Evolutionary conservation across 1,140 invertebrate species (phyloP), one percentile per base, ranked within the genome.

Genomic region (Solenopsis invicta): DNA sequence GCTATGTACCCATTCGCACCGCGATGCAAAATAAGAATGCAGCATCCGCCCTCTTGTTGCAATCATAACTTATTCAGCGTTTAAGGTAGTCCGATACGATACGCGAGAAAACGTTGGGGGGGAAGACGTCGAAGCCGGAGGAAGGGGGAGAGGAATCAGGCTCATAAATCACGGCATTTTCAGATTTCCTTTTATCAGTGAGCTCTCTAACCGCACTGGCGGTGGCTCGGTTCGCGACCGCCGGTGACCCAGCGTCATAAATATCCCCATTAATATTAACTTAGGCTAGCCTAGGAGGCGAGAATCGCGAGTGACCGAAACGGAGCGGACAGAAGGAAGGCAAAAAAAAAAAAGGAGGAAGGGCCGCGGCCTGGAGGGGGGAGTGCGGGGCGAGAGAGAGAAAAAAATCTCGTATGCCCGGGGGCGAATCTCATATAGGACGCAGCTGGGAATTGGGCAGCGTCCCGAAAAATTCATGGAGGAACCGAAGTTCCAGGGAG

Each of bases 181-280:
- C 93, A 93, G 94, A 95, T 94, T 94, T 94, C 92, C 91, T 94
- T 94, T 95, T 94, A 95, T 95, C 94, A 93, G 92, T 75, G 86
- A 8, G 84, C 87, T 93, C 92, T 93, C 89, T 93, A 90, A 88
- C 85, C 85, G 78, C 75, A 37, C 56, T 59, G 67, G 56, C 75
- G 62, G 18, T 50, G 13, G 66, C 12, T 69, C 66, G 66, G 67
- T 24, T 78, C 88, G 93, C 92, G 93, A 93, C 92, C 93, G 93
- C 78, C 88, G 89, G 91, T 95, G 93, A 94, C 93, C 94, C 92
- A 87, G 72, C 92, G 92, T 93, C 94, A 95, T 95, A 95, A 95
- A 95, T 95, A 95, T 95, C 91, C 94, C 94, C 93, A 95, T 95
- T 95, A 95, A 95, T 95, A 95, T 95, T 95, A 95, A 95, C 93